Conservation (phyloP, 2,888 invertebrate species). For the Adelphocoris suturalis region DNA sequence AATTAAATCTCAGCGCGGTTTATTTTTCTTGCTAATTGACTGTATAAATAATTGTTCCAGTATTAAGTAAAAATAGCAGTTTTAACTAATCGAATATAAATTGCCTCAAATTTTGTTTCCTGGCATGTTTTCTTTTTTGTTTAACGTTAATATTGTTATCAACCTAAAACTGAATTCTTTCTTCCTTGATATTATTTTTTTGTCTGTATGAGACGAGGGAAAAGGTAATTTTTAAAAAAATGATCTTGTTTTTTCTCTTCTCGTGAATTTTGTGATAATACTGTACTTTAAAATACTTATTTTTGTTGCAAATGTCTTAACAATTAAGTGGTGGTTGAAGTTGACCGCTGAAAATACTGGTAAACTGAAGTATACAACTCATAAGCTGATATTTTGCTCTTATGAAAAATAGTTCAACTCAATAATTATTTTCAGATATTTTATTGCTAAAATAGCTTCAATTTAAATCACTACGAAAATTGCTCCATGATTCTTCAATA, state of each 20-base stretch:
- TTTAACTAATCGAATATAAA: not conserved
- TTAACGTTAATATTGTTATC: slow-evolving; percentile 13
- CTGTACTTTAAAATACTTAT: slow-evolving; percentile 50
- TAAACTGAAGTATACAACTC: slow-evolving; percentile 5
- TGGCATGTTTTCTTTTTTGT: slow-evolving; percentile 9
- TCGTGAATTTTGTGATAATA: slow-evolving; percentile 51
- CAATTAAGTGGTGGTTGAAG: not conserved
- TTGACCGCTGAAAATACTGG: slow-evolving; percentile 20
- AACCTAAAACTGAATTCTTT: slow-evolving; percentile 23
- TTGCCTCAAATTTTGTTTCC: slow-evolving; percentile 44
- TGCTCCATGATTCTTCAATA: not conserved
- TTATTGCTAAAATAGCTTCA: not conserved
- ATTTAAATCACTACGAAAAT: slow-evolving; percentile 21
- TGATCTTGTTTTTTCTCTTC: slow-evolving; percentile 39
- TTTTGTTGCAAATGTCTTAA: slow-evolving; percentile 28
- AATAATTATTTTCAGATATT: not conserved
- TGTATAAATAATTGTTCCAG: slow-evolving; percentile 60
- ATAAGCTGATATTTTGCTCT: slow-evolving; percentile 12
- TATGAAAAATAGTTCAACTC: not conserved
- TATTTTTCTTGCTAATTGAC: slow-evolving; percentile 51
- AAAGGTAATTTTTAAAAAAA: slow-evolving; percentile 10
- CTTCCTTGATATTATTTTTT: slow-evolving; percentile 32
- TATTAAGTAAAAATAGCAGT: slow-evolving; percentile 57
- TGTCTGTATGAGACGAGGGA: slow-evolving; percentile 26
- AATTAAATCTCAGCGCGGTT: slow-evolving; percentile 44